These are phyloP conservation scores for Synanthedon formicaeformis DNA, from an alignment of 2,888 invertebrate genomes.

Conservation along the genomic window DNA sequence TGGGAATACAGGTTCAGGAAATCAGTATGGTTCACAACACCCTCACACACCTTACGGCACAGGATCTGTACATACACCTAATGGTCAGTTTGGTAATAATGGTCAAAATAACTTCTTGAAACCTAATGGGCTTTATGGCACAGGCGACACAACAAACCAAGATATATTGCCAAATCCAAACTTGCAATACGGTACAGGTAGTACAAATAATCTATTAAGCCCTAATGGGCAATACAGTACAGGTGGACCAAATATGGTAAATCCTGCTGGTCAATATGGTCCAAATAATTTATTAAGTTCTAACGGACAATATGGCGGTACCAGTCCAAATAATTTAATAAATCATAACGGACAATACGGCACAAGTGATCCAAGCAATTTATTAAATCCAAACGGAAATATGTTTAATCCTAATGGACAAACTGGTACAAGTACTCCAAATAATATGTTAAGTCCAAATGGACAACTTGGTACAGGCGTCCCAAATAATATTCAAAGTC, in stretches of 20 bases:
- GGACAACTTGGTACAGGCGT: not conserved
- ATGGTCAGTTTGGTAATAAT: not conserved
- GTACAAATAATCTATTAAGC: not conserved
- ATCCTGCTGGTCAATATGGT: not conserved
- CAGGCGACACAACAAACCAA: slow-evolving; percentile 1
- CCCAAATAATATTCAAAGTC: not conserved
- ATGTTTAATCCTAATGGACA: not conserved
- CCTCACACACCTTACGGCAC: not conserved
- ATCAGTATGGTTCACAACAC: not conserved
- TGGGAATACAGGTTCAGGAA: not conserved
- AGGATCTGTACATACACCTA: not conserved
- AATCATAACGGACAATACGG: not conserved
- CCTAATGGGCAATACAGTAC: not conserved
- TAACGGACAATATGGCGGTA: slow-evolving; percentile 1
- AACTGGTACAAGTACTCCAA: not conserved
- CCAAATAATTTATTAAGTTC: not conserved
- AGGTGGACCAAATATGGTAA: not conserved
- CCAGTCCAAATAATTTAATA: too few relatives aligned
- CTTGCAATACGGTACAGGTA: not conserved
- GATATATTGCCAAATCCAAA: not conserved
- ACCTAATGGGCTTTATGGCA: slow-evolving; percentile 1
- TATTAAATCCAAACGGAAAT: not conserved
- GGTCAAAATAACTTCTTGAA: not conserved
- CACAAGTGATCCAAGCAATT: not conserved
- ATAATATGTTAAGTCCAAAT: not conserved